Base-by-base conservation (phyloP, 92 coral and sea anemone genomes). In the Micromussa lordhowensis region DNA sequence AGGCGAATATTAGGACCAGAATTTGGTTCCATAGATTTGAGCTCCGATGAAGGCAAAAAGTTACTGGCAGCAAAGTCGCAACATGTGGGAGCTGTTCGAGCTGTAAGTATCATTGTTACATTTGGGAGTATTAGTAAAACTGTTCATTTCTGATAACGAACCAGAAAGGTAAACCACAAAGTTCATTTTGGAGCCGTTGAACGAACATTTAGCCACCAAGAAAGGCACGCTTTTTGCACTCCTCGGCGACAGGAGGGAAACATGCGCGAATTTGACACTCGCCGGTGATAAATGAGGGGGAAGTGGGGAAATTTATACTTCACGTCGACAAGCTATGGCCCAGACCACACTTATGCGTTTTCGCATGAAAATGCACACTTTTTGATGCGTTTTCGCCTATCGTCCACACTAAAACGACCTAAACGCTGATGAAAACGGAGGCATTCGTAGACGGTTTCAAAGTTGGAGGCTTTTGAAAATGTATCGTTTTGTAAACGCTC, bases 41-140 rank as follows among this genome's bases (percentile, higher is more conserved):
- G 91, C 9, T 94, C 99, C 18, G 91, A 90, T 9, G 98, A 96
- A 87, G 98, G 98, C 58, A 92, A 91, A 82, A 86, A 90, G 77
- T 36, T 97, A 26, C 54, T 97, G 63, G 91, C 89, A 21, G 96
- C 98, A 28, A 97, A 93, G 70, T 97, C 99, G 5, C 78, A 88
- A 8, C 98, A 97, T 78, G 95, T 93, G 13, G 96, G 97, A 8
- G 95, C 96, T 80, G 96, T 97, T 34, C 75, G 82, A 36, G 92
- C 79, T 78, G 98, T 94, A 16, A 90, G 96, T 91, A 22, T 4
- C 7, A 31, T 14, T 9, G 31, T 16, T 72, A 72, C 18, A 34
- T 72, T 9, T 32, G 4, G 19, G 26, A 21, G 19, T 59, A 59
- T 59, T 16, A 59, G n/a, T n/a, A n/a, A n/a, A 59, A 59, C 68